These are phyloP conservation scores for Campoplex nolae DNA, from an alignment of 2,888 invertebrate genomes.

Conservation along the genomic window DNA sequence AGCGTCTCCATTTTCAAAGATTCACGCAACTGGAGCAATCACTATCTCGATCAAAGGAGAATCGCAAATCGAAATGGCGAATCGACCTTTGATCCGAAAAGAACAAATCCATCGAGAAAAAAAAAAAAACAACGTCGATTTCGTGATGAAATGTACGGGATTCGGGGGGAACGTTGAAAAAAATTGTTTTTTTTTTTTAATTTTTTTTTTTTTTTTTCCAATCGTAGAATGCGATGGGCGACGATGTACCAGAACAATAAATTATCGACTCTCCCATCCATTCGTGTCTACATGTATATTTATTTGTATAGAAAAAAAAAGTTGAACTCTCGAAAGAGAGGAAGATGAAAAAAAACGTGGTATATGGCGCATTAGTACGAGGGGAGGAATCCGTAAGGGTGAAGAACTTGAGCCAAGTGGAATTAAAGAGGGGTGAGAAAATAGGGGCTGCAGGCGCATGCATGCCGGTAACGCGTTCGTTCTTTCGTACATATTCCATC, in stretches of 20 bases:
- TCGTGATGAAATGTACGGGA: neutral
- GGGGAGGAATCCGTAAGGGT: constrained; percentile 22
- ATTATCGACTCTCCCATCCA: constrained; percentile 35
- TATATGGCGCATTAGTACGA: constrained; percentile 8
- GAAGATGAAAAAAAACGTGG: neutral
- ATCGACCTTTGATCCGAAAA: constrained; percentile 16
- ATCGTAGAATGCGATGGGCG: neutral
- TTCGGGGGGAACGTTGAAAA: neutral
- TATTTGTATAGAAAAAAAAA: constrained; percentile 18
- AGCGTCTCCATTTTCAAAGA: no score
- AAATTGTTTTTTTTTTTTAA: neutral
- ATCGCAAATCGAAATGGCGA: neutral
- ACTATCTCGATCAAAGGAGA: neutral
- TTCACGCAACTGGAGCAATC: no score
- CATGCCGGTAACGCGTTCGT: constrained; percentile 48
- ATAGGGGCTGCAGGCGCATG: constrained; percentile 20
- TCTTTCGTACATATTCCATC: constrained; percentile 59
- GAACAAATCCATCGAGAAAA: neutral
- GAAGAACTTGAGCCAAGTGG: constrained; percentile 59
- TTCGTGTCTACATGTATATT: neutral
- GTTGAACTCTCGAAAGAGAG: constrained; percentile 14
- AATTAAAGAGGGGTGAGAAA: constrained; percentile 56
- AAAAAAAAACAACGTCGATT: constrained; percentile 8
- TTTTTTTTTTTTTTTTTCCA: no score
- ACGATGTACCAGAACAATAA: constrained; percentile 49